Evolutionary conservation across 2,113 vertebrate genomes (phyloP), one percentile per base, ranked within the genome.

Genomic region (Ophiodon elongatus): DNA sequence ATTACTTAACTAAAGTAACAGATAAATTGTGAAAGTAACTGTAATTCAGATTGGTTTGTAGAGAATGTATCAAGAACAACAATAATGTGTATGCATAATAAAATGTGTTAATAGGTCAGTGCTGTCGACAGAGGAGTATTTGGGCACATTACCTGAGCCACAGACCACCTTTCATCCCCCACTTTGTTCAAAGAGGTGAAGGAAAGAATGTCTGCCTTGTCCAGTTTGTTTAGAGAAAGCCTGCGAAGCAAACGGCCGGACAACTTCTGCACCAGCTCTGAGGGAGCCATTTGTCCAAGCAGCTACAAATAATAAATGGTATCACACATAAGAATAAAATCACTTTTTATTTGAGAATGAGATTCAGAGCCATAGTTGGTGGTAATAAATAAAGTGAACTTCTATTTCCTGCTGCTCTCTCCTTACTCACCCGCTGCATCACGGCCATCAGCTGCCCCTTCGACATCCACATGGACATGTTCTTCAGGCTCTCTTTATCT

Each of bases 371-470:
- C 31, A 63, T 33, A 50, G 23, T 14, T 47, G 29, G 21, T 37
- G 54, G 47, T 78, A 47, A 35, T 43, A 11, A 11, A 5, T 67
- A 8, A 2, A 14, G 0, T 27, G 21, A 19, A 13, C 65, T 31
- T 64, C 5, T 47, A 11, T 41, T 59, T 29, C 9, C 43, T 14
- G 19, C 6, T 13, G 23, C 54, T 71, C 31, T 57, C 8, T 71
- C 27, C 14, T 27, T 27, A 77, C 94, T 94, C 70, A 96, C 95
- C 87, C 76, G 85, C 1, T 88, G 59, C 62, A 96, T 35, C 13
- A 95, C 50, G 39, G 92, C 91, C 74, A 85, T 91, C 71, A 74
- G 75, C 79, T 96, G 94, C 14, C 92, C 86, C 23, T 69, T 84
- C 10, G 63, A 94, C 90, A 94, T 83, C 25, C 19, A 31, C 63